phyloP scores from a whole-genome alignment of 2,113 vertebrate species.

The Sialia sialis region DNA sequence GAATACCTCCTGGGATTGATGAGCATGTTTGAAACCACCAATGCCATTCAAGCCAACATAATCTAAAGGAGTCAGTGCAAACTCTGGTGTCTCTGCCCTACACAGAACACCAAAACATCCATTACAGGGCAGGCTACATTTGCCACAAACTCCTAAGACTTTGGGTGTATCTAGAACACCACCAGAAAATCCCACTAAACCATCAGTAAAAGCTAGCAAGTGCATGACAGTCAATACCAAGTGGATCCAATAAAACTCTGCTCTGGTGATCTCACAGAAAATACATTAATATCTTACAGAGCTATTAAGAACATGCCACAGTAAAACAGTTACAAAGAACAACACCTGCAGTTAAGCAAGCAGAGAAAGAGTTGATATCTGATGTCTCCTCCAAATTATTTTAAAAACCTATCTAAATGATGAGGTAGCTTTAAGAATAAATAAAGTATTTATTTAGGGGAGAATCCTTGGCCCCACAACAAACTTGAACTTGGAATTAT shows the following conservation, averaged over 20 bases:
- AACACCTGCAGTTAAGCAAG: neutral
- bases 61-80: neutral
- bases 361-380: neutral
- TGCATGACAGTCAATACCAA: neutral
- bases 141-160: neutral
- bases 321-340: neutral
- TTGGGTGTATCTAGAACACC: neutral
- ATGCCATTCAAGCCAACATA: neutral
- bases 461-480: neutral
- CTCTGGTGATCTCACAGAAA: neutral
- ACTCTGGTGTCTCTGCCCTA: neutral
- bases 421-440: neutral
- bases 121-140: neutral
- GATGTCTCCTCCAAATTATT: neutral
- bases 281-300: neutral
- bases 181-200: neutral
- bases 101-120: neutral
- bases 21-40: neutral
- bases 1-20: neutral
- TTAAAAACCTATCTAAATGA: neutral
- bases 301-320: neutral
- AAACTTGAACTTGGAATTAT: neutral
- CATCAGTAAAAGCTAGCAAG: neutral
- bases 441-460: neutral
- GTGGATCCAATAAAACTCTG: neutral